Conservation (phyloP, 2,113 vertebrate species). For the Bombycilla garrulus region DNA sequence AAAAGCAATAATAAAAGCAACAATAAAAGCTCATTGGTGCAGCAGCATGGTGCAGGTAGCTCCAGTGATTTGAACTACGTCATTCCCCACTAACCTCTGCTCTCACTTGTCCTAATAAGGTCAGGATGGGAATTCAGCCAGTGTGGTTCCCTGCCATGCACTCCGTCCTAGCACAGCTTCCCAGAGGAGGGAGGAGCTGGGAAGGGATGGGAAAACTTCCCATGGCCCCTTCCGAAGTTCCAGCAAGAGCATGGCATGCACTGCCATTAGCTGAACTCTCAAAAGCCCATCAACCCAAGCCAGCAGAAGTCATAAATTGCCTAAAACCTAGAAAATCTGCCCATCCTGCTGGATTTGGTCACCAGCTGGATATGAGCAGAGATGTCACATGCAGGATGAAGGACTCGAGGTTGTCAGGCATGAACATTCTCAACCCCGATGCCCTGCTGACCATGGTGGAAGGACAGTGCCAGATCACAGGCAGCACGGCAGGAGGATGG, state of each 20-base stretch:
- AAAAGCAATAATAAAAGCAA: background rate
- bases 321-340: background rate
- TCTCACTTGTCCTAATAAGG: background rate
- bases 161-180: background rate
- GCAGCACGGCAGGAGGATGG: background rate
- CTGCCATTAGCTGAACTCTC: background rate
- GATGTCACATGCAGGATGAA: rapidly evolving
- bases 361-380: background rate
- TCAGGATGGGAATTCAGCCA: background rate
- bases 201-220: background rate
- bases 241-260: background rate
- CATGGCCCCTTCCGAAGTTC: background rate
- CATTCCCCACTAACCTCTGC: background rate
- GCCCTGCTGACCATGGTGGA: background rate
- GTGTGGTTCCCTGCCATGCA: rapidly evolving
- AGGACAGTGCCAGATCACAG: background rate
- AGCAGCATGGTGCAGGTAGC: background rate
- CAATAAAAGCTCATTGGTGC: background rate
- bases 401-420: background rate
- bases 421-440: rapidly evolving
- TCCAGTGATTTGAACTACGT: rapidly evolving
- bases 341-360: background rate
- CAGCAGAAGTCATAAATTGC: background rate
- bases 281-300: background rate
- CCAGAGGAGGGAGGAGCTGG: background rate